Percentiles rank a stretch among this genome's conserved stretches.
These are phyloP conservation scores for Megaceryle torquata DNA, from an alignment of 2,113 vertebrate species.

Conservation along the genomic window DNA sequence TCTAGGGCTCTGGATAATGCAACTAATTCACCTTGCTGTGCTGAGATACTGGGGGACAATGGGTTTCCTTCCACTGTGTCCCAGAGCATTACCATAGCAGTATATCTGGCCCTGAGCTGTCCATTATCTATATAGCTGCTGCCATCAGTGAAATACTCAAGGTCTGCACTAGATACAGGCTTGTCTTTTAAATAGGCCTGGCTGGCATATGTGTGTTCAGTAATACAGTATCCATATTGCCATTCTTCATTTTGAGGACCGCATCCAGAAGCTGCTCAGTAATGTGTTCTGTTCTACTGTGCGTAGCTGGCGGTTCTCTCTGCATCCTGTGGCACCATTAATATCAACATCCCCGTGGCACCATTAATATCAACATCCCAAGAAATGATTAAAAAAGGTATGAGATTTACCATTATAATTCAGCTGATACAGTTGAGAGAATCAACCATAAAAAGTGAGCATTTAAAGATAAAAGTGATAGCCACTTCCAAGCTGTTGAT, in stretches of 20 bases:
- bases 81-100: neutral
- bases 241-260: no score
- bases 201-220: neutral
- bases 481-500: neutral
- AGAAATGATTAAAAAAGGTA: neutral
- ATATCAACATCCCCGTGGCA: neutral
- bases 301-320: neutral
- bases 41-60: neutral
- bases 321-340: neutral
- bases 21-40: neutral
- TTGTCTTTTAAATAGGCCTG: neutral
- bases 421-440: neutral
- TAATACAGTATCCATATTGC: neutral
- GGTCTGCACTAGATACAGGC: neutral
- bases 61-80: neutral
- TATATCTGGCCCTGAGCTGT: neutral
- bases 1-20: neutral
- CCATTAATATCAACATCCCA: neutral
- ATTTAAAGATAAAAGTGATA: neutral
- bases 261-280: neutral
- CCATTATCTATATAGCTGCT: neutral
- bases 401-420: neutral
- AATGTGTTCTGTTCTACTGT: neutral
- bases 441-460: neutral
- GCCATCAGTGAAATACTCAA: neutral